Conservation (phyloP, 2,797 vertebrate genomes). For the Alosa sapidissima region DNA sequence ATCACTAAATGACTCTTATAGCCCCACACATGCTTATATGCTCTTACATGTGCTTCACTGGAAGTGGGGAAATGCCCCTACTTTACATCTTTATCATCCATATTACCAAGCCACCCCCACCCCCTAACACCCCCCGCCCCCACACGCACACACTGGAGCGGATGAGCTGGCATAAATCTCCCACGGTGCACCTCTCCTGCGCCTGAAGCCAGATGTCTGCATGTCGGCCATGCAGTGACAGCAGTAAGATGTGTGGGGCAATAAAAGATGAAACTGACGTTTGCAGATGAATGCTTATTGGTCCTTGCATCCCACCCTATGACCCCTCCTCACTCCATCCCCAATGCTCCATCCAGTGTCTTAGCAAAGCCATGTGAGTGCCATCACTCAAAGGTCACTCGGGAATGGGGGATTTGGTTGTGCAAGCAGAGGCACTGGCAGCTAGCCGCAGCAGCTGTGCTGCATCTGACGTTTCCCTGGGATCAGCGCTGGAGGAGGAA, state of each 20-base stretch:
- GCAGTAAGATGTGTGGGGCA: slow-evolving; percentile 37
- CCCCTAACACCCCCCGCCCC: too few species aligned
- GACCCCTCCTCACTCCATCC: not conserved
- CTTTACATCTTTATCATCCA: slow-evolving; percentile 8
- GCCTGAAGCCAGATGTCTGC: slow-evolving; percentile 39
- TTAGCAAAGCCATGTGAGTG: not conserved
- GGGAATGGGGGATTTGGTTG: slow-evolving; percentile 29
- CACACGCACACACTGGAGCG: not conserved
- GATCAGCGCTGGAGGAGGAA: not conserved
- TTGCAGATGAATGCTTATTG: slow-evolving; percentile 33
- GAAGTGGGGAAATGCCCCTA: not conserved
- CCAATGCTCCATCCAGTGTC: not conserved
- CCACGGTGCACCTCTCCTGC: slow-evolving; percentile 6
- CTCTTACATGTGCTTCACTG: not conserved
- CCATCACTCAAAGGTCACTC: slow-evolving; percentile 35
- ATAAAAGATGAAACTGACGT: slow-evolving; percentile 27
- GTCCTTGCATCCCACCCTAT: not conserved
- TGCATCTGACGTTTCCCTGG: not conserved
- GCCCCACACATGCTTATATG: not conserved
- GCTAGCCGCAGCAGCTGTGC: slow-evolving; percentile 16
- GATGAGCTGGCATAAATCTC: slow-evolving; percentile 11
- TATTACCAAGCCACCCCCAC: not conserved
- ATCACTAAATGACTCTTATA: not conserved
- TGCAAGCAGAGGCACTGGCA: slow-evolving; percentile 12
- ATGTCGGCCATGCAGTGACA: slow-evolving; percentile 32